Evolutionary conservation across 1,140 invertebrate genomes (phyloP).

Genomic region (Micrasema longulum): DNA sequence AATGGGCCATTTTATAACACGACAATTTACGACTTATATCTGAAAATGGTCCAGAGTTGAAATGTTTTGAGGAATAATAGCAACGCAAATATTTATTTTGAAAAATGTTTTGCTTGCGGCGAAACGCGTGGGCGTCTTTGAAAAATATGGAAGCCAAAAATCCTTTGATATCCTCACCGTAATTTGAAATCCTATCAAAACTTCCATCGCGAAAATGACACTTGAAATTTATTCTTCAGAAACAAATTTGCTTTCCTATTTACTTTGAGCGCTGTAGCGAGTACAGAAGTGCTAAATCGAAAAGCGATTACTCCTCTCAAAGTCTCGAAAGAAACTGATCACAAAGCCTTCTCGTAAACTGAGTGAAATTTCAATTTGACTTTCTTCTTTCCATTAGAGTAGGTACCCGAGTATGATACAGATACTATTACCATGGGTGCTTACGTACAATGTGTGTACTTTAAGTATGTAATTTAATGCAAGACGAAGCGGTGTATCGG

Average conservation of each 20-base stretch:
- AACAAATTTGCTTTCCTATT: slow-evolving; percentile 19
- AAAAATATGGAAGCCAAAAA: neutral
- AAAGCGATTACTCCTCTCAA: slow-evolving; percentile 23
- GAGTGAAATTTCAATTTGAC: slow-evolving; percentile 28
- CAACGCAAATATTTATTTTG: no score
- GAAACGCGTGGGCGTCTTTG: no score
- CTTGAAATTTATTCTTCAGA: slow-evolving; percentile 11
- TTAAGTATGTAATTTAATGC: slow-evolving; percentile 13
- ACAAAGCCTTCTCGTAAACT: slow-evolving; percentile 4
- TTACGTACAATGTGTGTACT: neutral
- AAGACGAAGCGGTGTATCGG: slow-evolving; percentile 21
- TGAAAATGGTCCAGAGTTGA: no score
- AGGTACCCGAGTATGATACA: no score
- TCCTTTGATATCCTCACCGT: neutral
- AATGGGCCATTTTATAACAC: no score
- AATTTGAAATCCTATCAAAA: slow-evolving; percentile 25
- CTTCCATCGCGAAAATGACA: slow-evolving; percentile 15
- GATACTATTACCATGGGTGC: neutral
- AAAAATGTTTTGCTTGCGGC: no score
- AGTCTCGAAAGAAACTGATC: slow-evolving; percentile 37
- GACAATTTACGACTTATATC: no score
- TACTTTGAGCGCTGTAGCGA: neutral
- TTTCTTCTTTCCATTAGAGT: slow-evolving; percentile 18
- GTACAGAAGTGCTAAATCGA: slow-evolving; percentile 17
- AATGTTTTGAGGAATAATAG: no score